These are phyloP conservation scores for Spodoptera litura DNA, from an alignment of 1,140 invertebrate genomes.

Conservation along the genomic window DNA sequence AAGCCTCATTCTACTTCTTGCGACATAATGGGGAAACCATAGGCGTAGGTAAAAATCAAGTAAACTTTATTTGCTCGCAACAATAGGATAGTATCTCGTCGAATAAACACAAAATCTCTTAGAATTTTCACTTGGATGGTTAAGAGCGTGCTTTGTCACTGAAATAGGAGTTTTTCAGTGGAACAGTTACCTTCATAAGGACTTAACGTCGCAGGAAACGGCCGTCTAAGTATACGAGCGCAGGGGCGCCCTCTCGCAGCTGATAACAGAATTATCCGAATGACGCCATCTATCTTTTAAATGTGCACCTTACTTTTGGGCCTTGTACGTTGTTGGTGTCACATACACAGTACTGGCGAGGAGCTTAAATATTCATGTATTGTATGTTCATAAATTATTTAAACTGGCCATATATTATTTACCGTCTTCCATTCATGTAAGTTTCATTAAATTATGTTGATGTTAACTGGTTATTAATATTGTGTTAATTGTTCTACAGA, in stretches of 20 bases:
- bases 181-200: slow-evolving; percentile 84
- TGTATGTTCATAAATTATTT: slow-evolving; percentile 38
- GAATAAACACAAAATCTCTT: slow-evolving; percentile 68
- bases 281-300: slow-evolving; percentile 86
- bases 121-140: slow-evolving; percentile 76
- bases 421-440: slow-evolving; percentile 25
- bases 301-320: slow-evolving; percentile 85
- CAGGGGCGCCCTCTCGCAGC: slow-evolving; percentile 75
- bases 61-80: slow-evolving; percentile 54
- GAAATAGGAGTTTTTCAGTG: slow-evolving; percentile 83
- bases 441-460: slow-evolving; percentile 17
- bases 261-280: slow-evolving; percentile 87
- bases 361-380: slow-evolving; percentile 58
- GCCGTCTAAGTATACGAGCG: slow-evolving; percentile 82
- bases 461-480: slow-evolving; percentile 19
- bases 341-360: slow-evolving; percentile 50
- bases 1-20: slow-evolving; percentile 57
- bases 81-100: slow-evolving; percentile 60
- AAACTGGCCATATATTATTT: slow-evolving; percentile 22
- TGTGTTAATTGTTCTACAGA: slow-evolving; percentile 14
- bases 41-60: slow-evolving; percentile 54
- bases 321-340: slow-evolving; percentile 65
- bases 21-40: slow-evolving; percentile 60
- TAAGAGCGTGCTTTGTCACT: slow-evolving; percentile 77
- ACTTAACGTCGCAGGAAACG: slow-evolving; percentile 82